Base-by-base conservation (phyloP, 2,113 vertebrate species). In the Motacilla tschutschensis region DNA sequence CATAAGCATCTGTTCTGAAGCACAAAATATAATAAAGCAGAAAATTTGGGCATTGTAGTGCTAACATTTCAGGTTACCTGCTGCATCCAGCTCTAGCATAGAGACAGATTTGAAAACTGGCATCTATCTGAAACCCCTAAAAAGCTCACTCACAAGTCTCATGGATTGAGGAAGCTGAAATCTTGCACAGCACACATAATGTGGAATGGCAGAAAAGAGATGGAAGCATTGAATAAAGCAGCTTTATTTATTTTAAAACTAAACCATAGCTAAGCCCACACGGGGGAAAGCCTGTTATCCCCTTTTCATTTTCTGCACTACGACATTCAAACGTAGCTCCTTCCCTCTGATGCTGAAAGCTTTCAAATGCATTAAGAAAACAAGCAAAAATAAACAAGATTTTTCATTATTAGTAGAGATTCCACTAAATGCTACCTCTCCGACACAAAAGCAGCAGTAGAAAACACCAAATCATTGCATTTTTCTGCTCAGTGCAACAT, bases 401-500 rank as follows among this genome's bases (percentile, higher is more conserved):
- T 93, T 87, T 57, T 62, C 90, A 83, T 47, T 65, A 51, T 70
- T 48, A 91, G 70, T 4, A 70, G 66, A 75, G 70, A 85, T 47
- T 62, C 58, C 77, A 64, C 72, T 53, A 78, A 76, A 85, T 4
- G 57, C 83, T 59, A 93, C 89, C 85, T 92, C 89, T 91, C 76
- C 59, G 38, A 38, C 58, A 90, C 82, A 85, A 86, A 77, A 93
- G 82, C 72, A 90, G 73, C 72, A 83, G 82, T 18, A 71, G 67
- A 59, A 88, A 84, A 72, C n/a, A 76, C 63, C 41, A 54, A 90
- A 88, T 67, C 85, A 41, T 50, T 85, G 71, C 91, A 73, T 84
- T 92, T 89, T 84, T 72, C 85, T 89, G 92, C 88, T 87, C 74
- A 9, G 71, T 75, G 95, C 84, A 79, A 95, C 92, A 79, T 94